A percentile compares a stretch with the other conserved stretches of the same genome.
These are phyloP conservation scores for Acleris laterana DNA, from an alignment of 2,888 invertebrate species.

Conservation along the genomic window DNA sequence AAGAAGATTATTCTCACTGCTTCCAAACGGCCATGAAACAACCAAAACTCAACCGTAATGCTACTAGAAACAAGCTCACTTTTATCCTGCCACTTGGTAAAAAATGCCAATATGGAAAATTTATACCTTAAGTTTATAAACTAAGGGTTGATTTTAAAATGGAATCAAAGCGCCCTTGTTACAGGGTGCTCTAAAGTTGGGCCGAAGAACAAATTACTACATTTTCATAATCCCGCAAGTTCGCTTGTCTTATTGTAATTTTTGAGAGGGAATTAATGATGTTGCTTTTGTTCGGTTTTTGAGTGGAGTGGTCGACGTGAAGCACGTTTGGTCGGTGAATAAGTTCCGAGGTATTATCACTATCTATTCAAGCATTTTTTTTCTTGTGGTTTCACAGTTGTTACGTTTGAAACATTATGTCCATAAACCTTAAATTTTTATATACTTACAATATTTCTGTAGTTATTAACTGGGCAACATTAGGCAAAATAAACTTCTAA, in stretches of 20 bases:
- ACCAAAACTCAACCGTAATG: background rate
- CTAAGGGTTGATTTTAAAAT: background rate
- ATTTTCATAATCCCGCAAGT: slow-evolving; percentile 30
- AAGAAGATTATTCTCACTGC: slow-evolving; percentile 22
- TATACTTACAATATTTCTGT: no score
- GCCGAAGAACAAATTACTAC: slow-evolving; percentile 26
- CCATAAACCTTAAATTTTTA: no score
- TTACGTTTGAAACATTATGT: no score
- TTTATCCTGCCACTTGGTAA: background rate
- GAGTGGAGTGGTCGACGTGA: background rate
- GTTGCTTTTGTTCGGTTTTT: slow-evolving; percentile 2
- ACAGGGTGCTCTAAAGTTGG: slow-evolving; percentile 14
- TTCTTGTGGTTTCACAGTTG: background rate
- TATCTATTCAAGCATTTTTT: background rate
- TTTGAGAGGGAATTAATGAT: slow-evolving; percentile 27
- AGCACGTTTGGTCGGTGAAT: background rate
- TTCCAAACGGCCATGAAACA: background rate
- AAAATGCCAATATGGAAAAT: background rate
- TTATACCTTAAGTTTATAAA: background rate
- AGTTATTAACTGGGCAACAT: no score
- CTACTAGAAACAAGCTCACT: background rate
- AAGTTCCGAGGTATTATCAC: background rate
- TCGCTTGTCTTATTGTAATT: slow-evolving; percentile 28
- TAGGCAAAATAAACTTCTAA: no score
- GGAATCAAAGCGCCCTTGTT: background rate